These are phyloP conservation scores for Sebastes trivittatus DNA, from an alignment of 2,797 vertebrate species.

Conservation along the genomic window DNA sequence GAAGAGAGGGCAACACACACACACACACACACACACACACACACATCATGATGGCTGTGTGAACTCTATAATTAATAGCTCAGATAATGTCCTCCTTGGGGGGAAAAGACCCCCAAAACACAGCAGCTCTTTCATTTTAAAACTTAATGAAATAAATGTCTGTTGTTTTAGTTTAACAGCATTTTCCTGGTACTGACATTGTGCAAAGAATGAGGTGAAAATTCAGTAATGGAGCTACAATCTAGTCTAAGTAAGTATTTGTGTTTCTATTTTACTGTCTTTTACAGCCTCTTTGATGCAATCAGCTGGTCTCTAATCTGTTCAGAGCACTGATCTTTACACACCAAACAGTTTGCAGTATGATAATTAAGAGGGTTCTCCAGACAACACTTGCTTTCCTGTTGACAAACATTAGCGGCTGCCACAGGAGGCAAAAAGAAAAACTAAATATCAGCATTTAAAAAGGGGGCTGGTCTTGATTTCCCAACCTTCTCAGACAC, in stretches of 20 bases:
- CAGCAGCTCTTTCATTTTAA: not conserved
- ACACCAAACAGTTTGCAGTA: constrained; percentile 18
- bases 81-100: not conserved
- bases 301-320: constrained; percentile 18
- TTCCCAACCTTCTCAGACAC: constrained; percentile 54
- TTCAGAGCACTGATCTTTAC: constrained; percentile 6
- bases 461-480: not conserved
- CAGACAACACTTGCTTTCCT: not conserved
- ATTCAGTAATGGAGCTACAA: not conserved
- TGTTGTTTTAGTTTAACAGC: not conserved
- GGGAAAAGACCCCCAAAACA: not conserved
- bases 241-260: not conserved
- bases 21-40: no score
- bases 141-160: not conserved
- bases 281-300: not conserved
- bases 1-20: not conserved
- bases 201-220: constrained; percentile 30
- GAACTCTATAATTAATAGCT: not conserved
- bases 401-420: not conserved
- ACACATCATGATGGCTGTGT: not conserved
- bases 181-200: not conserved
- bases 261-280: not conserved
- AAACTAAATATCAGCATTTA: constrained; percentile 23
- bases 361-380: not conserved
- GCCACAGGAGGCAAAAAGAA: not conserved